Percentiles rank a stretch among this genome's conserved stretches.
These are phyloP conservation scores for Periparus ater DNA, from an alignment of 2,797 vertebrate genomes.

Conservation along the genomic window DNA sequence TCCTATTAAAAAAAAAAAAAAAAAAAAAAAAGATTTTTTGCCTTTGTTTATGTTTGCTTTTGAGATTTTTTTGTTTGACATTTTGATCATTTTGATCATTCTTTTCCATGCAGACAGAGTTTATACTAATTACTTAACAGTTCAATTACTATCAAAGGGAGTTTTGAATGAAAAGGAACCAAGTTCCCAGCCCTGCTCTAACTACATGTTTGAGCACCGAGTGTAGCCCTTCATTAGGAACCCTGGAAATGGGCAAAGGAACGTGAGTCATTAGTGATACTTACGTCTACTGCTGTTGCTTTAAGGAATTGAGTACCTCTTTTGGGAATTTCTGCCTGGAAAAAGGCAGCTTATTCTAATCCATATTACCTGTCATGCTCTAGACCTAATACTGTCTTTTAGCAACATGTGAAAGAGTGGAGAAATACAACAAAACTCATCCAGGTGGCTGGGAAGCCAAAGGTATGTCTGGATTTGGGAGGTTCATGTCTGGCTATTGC, in stretches of 20 bases:
- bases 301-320: neutral
- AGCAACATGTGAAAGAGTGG: neutral
- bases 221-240: slow-evolving; percentile 32
- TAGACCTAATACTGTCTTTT: neutral
- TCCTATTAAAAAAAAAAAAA: neutral
- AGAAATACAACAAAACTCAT: neutral
- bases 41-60: neutral
- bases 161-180: slow-evolving; percentile 42
- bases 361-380: slow-evolving; percentile 11
- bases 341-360: slow-evolving; percentile 7
- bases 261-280: neutral
- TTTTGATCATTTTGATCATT: slow-evolving; percentile 26
- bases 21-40: neutral
- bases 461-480: neutral
- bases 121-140: slow-evolving; percentile 58
- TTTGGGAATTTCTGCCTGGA: slow-evolving; percentile 26
- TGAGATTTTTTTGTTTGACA: slow-evolving; percentile 2
- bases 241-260: slow-evolving; percentile 14
- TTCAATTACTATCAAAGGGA: slow-evolving; percentile 55
- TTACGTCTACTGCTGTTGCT: neutral
- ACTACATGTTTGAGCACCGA: neutral
- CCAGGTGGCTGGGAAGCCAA: neutral
- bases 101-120: neutral
- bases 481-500: neutral
- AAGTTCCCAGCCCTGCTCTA: neutral